Conservation (phyloP, 2,888 invertebrate genomes). For the Chaetogeoica ovagalla region DNA sequence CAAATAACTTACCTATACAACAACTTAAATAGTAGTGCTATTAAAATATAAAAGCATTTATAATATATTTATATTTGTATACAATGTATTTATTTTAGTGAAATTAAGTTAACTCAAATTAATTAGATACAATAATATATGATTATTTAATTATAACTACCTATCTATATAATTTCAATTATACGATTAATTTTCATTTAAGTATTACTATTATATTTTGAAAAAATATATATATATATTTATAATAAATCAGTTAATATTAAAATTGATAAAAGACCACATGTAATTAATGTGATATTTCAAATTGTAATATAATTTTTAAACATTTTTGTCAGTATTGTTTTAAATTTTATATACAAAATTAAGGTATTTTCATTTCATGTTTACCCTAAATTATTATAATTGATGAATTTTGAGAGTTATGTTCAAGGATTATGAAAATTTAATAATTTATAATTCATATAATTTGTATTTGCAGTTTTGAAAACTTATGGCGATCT, state of each 20-base stretch:
- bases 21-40: not conserved
- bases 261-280: slow-evolving; percentile 14
- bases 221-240: not conserved
- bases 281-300: slow-evolving; percentile 9
- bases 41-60: not conserved
- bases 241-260: not conserved
- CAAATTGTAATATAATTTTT: slow-evolving; percentile 16
- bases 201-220: slow-evolving; percentile 4
- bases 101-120: not conserved
- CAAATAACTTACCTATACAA: slow-evolving; percentile 32
- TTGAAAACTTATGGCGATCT: not conserved
- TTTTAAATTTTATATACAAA: not conserved
- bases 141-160: not conserved
- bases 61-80: not conserved
- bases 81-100: slow-evolving; percentile 5
- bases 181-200: not conserved
- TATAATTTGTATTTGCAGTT: too few species aligned
- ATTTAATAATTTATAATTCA: too few species aligned
- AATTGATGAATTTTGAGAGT: too few species aligned
- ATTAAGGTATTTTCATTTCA: not conserved
- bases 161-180: not conserved
- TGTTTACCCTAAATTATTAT: too few species aligned
- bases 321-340: not conserved
- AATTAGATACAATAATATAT: not conserved
- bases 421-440: too few species aligned